Conservation (phyloP, 2,888 invertebrate species). For the Aelia acuminata region DNA sequence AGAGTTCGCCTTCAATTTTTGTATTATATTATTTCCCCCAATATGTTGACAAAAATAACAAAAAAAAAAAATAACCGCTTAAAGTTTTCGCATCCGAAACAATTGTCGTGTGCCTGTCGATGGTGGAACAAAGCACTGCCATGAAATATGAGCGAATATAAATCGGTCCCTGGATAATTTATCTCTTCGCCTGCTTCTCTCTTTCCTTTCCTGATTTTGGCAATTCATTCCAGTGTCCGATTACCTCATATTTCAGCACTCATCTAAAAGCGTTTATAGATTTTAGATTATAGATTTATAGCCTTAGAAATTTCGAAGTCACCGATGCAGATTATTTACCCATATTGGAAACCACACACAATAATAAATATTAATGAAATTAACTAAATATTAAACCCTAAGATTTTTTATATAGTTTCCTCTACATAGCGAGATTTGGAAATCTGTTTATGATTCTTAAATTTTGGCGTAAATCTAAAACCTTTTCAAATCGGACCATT, state of each 20-base stretch:
- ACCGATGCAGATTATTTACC: too few species aligned
- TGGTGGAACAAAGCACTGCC: not conserved
- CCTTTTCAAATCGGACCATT: too few species aligned
- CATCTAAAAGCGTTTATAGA: not conserved
- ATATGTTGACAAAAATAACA: not conserved
- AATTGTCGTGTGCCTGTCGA: not conserved
- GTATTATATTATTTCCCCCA: not conserved
- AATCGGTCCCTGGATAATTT: not conserved
- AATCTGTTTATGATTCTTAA: too few species aligned
- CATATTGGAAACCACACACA: too few species aligned
- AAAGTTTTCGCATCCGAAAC: slow-evolving; percentile 26
- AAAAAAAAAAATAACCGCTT: not conserved
- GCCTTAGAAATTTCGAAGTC: too few species aligned
- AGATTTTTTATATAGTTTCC: too few species aligned
- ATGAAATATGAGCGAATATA: slow-evolving; percentile 15
- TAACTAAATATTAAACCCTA: too few species aligned
- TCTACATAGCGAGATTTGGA: too few species aligned
- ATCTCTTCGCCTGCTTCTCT: not conserved
- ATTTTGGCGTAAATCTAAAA: too few species aligned
- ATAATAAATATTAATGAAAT: too few species aligned
- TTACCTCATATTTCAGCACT: not conserved
- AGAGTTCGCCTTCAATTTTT: not conserved
- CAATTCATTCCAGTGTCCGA: slow-evolving; percentile 5
- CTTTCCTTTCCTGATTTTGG: not conserved
- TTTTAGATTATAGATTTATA: too few species aligned